Base-by-base conservation (phyloP, 2,113 vertebrate genomes). In the Salvelinus alpinus region DNA sequence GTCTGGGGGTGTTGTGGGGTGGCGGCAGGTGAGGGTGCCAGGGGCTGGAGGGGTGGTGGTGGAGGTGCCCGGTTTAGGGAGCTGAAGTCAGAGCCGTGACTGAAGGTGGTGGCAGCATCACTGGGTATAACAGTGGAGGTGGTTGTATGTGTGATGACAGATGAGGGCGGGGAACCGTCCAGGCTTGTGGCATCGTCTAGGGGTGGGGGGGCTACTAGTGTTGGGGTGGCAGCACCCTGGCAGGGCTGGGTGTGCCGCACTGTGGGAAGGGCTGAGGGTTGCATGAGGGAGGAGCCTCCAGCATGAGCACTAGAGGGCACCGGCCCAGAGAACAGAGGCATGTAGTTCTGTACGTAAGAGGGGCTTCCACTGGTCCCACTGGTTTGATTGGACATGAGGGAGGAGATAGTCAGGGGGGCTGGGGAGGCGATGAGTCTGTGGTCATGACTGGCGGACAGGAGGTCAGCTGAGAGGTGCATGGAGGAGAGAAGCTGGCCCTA, bases 71-170 rank as follows among this genome's bases (percentile, higher is more conserved):
- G 87, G 60, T 80, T 86, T 86, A 86, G 44, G 64, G 88, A 75
- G 76, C 82, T 38, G 3, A 95, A 93, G 34, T 92, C 92, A 71
- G 93, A 92, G 85, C 89, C 90, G 77, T 95, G 95, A 89, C 94
- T 95, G 85, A 96, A 95, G 86, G 94, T 94, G 82, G 94, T 92
- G 85, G 95, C 93, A 0, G 94, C 88, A 12, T 93, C 87, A 0
- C 92, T 94, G 2, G 93, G 93, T 16, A 29, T 3, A 44, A 94
- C 86, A 0, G 94, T 88, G 13, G 96, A 90, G 0, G 96, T 93
- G n/a, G 95, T 93, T 0, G 94, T 94, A 91, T 96, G 96, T 4
- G 95, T 96, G 76, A 94, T 95, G 75, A 95, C 94, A 0, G 93
- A 86, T 4, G 77, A 44, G 0, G 83, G 60, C 0, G 88, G 86